These are phyloP conservation scores for Ataeniobius toweri DNA, from an alignment of 2,797 vertebrate genomes.

Conservation along the genomic window DNA sequence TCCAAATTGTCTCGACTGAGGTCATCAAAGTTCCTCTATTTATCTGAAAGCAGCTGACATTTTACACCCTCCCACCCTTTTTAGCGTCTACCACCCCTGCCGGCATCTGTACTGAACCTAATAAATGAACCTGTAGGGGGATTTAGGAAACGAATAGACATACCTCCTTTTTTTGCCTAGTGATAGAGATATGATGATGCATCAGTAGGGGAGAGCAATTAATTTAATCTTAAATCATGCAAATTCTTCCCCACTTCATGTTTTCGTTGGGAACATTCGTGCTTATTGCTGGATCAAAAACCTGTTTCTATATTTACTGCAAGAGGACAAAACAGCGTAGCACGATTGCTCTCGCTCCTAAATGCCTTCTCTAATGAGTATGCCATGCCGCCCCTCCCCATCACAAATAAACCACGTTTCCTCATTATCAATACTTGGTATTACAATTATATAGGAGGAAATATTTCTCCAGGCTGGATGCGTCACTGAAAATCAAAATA, in stretches of 20 bases:
- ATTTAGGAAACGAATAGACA: constrained; percentile 38
- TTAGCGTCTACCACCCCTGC: constrained; percentile 66
- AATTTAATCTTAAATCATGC: constrained; percentile 2
- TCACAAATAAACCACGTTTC: constrained; percentile 13
- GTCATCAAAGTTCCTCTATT: constrained; percentile 55
- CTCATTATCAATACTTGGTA: constrained; percentile 51
- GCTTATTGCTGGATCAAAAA: constrained; percentile 5
- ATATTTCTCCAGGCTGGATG: constrained; percentile 47
- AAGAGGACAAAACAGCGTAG: constrained; percentile 4
- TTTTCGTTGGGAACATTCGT: background rate
- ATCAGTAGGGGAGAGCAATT: background rate
- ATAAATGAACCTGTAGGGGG: constrained; percentile 44
- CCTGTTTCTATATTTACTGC: constrained; percentile 22
- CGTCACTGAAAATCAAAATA: constrained; percentile 47
- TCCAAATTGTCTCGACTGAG: constrained; percentile 33
- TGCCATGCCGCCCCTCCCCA: constrained; percentile 8
- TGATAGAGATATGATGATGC: constrained; percentile 6
- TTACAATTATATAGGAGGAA: constrained; percentile 51
- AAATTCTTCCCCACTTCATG: background rate
- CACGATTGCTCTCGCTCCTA: constrained; percentile 31
- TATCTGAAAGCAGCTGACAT: constrained; percentile 46
- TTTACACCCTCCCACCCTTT: constrained; percentile 45
- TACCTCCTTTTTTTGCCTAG: background rate
- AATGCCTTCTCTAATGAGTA: constrained; percentile 53
- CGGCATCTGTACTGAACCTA: constrained; percentile 56